Evolutionary conservation across 2,797 vertebrate genomes (phyloP), one percentile per base, ranked within the genome.

Genomic region (Alfaro cultratus): DNA sequence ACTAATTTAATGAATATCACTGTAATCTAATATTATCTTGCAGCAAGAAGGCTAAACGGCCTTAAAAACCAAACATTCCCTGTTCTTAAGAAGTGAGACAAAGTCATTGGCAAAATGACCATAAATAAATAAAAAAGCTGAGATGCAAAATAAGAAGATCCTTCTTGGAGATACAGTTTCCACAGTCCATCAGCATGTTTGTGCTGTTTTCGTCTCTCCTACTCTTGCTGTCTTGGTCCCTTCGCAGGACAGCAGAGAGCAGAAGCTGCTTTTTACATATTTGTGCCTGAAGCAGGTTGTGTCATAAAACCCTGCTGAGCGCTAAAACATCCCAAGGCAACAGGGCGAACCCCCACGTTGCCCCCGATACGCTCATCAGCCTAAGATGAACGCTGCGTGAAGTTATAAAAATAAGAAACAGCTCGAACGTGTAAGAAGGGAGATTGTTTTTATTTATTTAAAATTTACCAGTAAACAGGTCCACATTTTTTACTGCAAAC

Each of bases 251-350:
- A 23, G 36, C 18, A 67, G 9, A 41, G 64, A 39, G 36, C 36
- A 68, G 64, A 21, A 39, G 64, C 62, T 39, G 8, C 21, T 36
- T 39, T 23, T 67, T 23, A 39, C 18, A 39, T 67, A 21, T 67
- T 67, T 26, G 9, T 39, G 62, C 64, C 36, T 68, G 64, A 21
- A 68, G 64, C 64, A 68, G 64, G 36, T 39, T 68, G 64, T 68
- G 36, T 41, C 64, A 68, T 68, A 12, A 68, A 68, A 21, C 36
- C 64, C 64, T 5, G 64, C 36, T 26, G 64, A 68, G 34, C 18
- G 1, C 21, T 41, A 18, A 68, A 23, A 68, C 64, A 41, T 68
- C 64, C 64, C 10, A 1, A 23, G 64, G 64, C 34, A 7, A 68
- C 3, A 41, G 9, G 0, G 7, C 12, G 64, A 68, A 39, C 36